Evolutionary conservation across 2,888 invertebrate genomes (phyloP).

Genomic region (Poecilobothrus nobilitatus): DNA sequence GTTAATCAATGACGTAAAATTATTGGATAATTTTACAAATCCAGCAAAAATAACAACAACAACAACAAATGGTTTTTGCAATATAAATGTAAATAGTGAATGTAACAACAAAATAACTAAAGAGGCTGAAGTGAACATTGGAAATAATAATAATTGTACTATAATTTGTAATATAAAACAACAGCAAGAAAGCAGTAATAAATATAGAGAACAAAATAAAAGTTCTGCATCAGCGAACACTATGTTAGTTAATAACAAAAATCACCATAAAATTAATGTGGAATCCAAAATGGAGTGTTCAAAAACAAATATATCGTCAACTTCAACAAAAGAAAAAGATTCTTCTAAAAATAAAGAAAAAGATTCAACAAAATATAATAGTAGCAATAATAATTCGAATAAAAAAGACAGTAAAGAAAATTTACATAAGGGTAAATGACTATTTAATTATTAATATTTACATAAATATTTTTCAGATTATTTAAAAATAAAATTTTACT

Average conservation of each 20-base stretch:
- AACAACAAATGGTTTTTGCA: slow-evolving; percentile 6
- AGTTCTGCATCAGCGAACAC: background rate
- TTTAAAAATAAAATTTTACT: no score
- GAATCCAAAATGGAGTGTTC: background rate
- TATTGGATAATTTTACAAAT: background rate
- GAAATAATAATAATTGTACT: background rate
- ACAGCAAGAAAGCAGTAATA: background rate
- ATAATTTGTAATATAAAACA: background rate
- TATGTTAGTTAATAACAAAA: background rate
- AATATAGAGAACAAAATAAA: background rate
- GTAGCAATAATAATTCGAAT: background rate
- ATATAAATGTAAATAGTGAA: background rate
- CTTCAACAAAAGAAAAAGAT: background rate
- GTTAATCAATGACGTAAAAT: background rate
- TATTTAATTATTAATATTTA: no score
- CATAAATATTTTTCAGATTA: no score
- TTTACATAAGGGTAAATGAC: background rate
- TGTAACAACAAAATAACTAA: background rate
- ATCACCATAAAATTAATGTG: background rate
- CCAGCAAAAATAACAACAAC: background rate
- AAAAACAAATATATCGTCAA: background rate
- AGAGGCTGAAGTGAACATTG: background rate
- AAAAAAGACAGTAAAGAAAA: slow-evolving; percentile 8
- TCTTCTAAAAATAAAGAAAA: background rate
- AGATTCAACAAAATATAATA: background rate